Percentiles rank a stretch among this genome's conserved stretches.
phyloP scores from a whole-genome alignment of 2,888 invertebrate genomes.

The Protodeltote pygarga region DNA sequence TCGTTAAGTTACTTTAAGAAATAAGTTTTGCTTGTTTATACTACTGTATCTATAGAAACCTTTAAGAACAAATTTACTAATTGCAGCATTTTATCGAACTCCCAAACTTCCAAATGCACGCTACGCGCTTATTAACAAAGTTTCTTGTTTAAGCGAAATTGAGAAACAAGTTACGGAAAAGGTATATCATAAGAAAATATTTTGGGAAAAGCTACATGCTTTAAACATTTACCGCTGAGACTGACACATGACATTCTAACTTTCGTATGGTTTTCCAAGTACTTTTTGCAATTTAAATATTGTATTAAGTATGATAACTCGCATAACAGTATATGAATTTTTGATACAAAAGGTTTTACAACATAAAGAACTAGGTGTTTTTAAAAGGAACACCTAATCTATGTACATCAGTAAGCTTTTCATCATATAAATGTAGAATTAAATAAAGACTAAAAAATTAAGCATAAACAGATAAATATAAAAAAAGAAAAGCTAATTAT shows the following conservation, averaged over 20 bases:
- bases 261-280: conserved; percentile 12
- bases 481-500: too few relatives aligned
- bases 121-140: conserved; percentile 13
- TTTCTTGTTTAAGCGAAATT: conserved; percentile 1
- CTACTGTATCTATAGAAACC: background rate
- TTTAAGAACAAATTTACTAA: conserved; percentile 1
- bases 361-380: too few relatives aligned
- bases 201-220: conserved; percentile 5
- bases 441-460: too few relatives aligned
- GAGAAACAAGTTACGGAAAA: background rate
- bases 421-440: too few relatives aligned
- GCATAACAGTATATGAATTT: too few relatives aligned
- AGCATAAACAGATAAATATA: too few relatives aligned
- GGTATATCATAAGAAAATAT: conserved; percentile 6
- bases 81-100: background rate
- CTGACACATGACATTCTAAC: conserved; percentile 26
- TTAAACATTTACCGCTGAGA: conserved; percentile 36
- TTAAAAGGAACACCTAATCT: too few relatives aligned
- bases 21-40: background rate
- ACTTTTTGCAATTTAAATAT: conserved; percentile 25
- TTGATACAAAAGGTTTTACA: too few relatives aligned
- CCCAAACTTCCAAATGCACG: background rate
- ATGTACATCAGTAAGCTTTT: too few relatives aligned
- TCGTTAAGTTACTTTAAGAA: too few relatives aligned
- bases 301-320: conserved; percentile 9